Conservation (phyloP, 2,888 invertebrate species). For the Drosophila koepferae region DNA sequence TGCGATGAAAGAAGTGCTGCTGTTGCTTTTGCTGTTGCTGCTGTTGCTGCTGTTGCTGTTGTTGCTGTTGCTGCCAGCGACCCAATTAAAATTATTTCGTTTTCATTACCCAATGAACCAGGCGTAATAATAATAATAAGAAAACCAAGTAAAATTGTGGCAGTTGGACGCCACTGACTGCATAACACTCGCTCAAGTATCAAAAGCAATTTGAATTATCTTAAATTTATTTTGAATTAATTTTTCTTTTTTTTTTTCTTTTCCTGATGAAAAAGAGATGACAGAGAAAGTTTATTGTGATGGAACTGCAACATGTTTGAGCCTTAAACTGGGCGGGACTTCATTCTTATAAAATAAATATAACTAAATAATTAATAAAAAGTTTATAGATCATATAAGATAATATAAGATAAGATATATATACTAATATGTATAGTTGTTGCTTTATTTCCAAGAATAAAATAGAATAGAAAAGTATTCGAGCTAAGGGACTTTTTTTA, state of each 20-base stretch:
- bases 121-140: constrained; percentile 64
- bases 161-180: neutral
- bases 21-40: constrained; percentile 19
- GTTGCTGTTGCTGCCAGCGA: constrained; percentile 9
- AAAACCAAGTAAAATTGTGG: neutral
- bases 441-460: too few relatives aligned
- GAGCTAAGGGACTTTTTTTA: too few relatives aligned
- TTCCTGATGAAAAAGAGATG: too few relatives aligned
- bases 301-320: neutral
- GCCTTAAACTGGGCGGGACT: too few relatives aligned
- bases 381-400: too few relatives aligned
- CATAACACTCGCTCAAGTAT: neutral
- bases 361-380: too few relatives aligned
- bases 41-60: too few relatives aligned
- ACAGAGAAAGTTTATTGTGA: neutral
- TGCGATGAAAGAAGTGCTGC: constrained; percentile 31
- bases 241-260: too few relatives aligned
- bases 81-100: constrained; percentile 79
- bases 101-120: constrained; percentile 78
- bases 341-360: too few relatives aligned
- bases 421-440: too few relatives aligned
- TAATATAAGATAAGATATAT: too few relatives aligned
- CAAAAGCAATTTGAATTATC: neutral
- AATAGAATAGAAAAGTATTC: too few relatives aligned
- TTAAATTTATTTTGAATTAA: neutral